Evolutionary conservation across 2,113 vertebrate species (phyloP).

Genomic region (Oxyura jamaicensis): DNA sequence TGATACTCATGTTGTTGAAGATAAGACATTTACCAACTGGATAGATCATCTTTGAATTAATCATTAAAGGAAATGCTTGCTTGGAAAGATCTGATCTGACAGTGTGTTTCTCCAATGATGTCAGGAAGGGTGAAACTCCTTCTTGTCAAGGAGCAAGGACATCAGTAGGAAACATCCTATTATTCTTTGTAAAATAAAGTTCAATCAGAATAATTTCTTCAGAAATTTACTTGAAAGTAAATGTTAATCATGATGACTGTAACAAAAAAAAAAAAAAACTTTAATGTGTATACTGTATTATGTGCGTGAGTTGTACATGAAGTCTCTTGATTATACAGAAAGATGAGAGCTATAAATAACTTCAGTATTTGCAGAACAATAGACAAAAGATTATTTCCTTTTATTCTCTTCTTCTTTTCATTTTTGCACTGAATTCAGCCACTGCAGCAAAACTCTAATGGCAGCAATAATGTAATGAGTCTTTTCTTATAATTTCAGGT

Average conservation of each 20-base stretch:
- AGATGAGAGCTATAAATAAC: not conserved
- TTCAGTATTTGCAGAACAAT: not conserved
- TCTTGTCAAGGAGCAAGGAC: not conserved
- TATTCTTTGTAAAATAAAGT: not conserved
- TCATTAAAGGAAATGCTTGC: not conserved
- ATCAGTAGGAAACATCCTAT: not conserved
- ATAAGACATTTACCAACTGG: not conserved
- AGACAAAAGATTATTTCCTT: not conserved
- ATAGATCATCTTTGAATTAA: not conserved
- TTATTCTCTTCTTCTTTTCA: not conserved
- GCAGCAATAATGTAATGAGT: constrained; percentile 12
- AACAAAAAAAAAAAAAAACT: not conserved
- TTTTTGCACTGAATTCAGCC: not conserved
- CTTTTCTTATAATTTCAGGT: constrained; percentile 22
- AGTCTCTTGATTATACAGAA: not conserved
- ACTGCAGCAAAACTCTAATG: not conserved
- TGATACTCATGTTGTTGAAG: not conserved
- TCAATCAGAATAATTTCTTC: not conserved
- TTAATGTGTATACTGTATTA: not conserved
- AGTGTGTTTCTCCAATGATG: not conserved
- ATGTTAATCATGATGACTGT: not conserved
- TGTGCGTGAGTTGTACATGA: not conserved
- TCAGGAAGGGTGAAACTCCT: not conserved
- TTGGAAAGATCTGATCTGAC: not conserved
- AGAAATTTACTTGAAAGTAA: not conserved